phyloP scores from a whole-genome alignment of 2,113 vertebrate species.

The Oreocharis arfaki region DNA sequence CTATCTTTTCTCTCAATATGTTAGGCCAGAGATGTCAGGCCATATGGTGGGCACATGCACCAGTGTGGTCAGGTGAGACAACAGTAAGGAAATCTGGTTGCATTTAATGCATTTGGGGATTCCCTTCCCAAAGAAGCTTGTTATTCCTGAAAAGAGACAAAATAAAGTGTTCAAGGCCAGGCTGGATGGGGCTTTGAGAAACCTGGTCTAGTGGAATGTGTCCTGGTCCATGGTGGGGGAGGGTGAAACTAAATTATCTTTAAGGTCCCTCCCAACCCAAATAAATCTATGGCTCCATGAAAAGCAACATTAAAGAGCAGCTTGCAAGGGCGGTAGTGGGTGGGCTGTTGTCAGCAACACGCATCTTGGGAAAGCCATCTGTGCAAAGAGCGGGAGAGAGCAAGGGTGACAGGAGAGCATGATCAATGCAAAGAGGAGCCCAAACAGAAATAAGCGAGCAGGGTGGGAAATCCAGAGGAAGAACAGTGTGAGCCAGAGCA shows the following conservation, averaged over 20 bases:
- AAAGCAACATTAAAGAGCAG: neutral
- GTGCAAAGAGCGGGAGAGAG: neutral
- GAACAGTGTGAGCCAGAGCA: neutral
- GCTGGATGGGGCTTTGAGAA: neutral
- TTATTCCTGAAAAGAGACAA: neutral
- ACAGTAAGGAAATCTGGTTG: neutral
- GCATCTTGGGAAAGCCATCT: neutral
- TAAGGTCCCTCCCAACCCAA: neutral
- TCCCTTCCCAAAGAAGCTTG: neutral
- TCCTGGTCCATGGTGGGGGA: accelerated
- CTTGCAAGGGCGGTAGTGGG: neutral
- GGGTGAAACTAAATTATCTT: neutral
- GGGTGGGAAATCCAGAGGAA: neutral
- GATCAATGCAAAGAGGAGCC: neutral
- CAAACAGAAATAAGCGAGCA: neutral
- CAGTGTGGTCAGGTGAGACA: neutral
- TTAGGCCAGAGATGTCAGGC: neutral
- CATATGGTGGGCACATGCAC: accelerated
- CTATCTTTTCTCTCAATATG: neutral
- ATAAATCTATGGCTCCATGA: neutral
- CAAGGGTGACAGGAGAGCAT: neutral
- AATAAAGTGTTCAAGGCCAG: neutral
- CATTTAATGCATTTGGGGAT: neutral
- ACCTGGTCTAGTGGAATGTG: neutral
- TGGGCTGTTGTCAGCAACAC: neutral